Evolutionary conservation across 2,797 vertebrate species (phyloP).

Genomic region (Mergus octosetaceus): DNA sequence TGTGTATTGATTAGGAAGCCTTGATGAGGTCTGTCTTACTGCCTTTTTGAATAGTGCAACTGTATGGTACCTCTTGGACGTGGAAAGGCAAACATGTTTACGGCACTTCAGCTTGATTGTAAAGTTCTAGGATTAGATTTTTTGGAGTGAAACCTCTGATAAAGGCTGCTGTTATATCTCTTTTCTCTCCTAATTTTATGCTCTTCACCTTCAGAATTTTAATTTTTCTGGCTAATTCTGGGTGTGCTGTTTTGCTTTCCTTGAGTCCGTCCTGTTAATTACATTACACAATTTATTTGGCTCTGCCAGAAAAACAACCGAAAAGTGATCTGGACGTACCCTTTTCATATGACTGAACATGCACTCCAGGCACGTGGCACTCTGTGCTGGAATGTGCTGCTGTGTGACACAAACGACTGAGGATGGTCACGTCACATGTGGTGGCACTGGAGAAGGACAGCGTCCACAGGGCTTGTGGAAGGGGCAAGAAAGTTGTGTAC

Average conservation of each 20-base stretch:
- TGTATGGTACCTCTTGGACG: not conserved
- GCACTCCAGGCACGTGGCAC: not conserved
- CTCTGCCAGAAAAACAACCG: not conserved
- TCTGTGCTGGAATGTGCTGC: not conserved
- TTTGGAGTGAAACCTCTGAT: not conserved
- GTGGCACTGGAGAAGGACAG: not conserved
- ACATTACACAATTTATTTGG: not conserved
- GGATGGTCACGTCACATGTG: too few species aligned
- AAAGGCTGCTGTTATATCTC: not conserved
- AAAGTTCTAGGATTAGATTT: not conserved
- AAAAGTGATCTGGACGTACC: not conserved
- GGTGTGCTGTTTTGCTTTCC: not conserved
- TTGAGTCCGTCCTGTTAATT: not conserved
- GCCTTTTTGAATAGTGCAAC: not conserved
- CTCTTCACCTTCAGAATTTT: constrained; percentile 4
- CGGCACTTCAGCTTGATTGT: not conserved
- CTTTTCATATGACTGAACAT: not conserved
- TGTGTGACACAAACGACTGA: too few species aligned
- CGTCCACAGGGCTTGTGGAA: not conserved
- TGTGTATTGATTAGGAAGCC: not conserved
- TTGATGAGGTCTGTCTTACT: not conserved
- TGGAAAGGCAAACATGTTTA: not conserved
- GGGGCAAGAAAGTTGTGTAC: not conserved
- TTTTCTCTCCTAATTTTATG: not conserved
- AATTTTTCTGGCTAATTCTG: not conserved